A percentile compares a stretch with the other conserved stretches of the same genome.
These are phyloP conservation scores for Microtus richardsoni DNA, from an alignment of 2,113 vertebrate genomes.

Conservation along the genomic window DNA sequence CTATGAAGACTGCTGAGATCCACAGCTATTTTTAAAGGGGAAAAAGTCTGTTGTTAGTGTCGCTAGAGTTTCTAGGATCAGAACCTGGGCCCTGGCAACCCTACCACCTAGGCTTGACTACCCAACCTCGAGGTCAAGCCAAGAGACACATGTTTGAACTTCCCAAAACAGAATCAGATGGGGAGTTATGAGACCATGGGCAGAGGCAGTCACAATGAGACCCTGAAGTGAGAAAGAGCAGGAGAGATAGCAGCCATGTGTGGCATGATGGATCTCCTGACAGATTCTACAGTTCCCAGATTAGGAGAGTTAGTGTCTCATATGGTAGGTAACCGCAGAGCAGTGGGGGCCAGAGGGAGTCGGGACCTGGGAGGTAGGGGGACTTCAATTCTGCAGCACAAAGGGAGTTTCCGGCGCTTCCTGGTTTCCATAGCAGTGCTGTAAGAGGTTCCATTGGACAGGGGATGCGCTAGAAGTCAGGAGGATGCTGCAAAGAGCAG, in stretches of 20 bases:
- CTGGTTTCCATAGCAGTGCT: no score
- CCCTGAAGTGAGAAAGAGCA: no score
- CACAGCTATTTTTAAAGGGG: constrained; percentile 50
- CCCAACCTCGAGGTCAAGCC: not conserved
- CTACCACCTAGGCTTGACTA: no score
- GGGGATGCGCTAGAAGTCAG: no score
- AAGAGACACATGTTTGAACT: not conserved
- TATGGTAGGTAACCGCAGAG: not conserved
- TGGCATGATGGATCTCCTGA: not conserved
- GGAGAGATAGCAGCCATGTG: not conserved
- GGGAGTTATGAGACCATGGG: not conserved
- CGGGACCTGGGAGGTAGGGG: no score
- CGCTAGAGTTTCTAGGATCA: not conserved
- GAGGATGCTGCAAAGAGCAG: no score
- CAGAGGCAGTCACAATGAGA: not conserved
- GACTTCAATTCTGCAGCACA: not conserved
- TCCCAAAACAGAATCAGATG: not conserved
- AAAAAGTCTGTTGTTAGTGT: not conserved
- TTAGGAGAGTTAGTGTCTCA: not conserved
- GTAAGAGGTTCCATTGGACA: not conserved
- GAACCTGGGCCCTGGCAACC: not conserved
- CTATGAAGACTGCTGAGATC: constrained; percentile 59
- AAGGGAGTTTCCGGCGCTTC: not conserved
- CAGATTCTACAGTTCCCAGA: not conserved
- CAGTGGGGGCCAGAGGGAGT: not conserved